Evolutionary conservation across 1,140 invertebrate genomes (phyloP).

Genomic region (Bathynomus jamesi): DNA sequence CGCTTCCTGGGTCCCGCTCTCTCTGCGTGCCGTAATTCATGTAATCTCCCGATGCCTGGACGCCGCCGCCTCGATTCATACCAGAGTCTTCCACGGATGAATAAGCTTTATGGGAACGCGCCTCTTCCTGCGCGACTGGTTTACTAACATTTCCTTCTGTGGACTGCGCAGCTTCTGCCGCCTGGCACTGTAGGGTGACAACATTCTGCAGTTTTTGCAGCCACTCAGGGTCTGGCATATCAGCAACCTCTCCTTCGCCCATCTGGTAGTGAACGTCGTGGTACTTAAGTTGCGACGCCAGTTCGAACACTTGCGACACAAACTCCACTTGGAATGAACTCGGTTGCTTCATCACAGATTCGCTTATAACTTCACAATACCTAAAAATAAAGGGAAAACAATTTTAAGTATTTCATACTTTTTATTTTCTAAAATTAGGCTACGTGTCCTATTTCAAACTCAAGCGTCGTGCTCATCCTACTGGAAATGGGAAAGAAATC

Average conservation of each 20-base stretch:
- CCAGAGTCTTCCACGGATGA: neutral
- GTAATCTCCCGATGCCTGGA: too few species aligned
- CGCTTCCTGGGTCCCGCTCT: too few species aligned
- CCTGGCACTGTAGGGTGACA: neutral
- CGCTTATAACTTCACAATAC: slow-evolving; percentile 23
- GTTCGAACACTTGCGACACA: slow-evolving; percentile 54
- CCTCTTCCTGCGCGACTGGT: too few species aligned
- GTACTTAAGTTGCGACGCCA: slow-evolving; percentile 67
- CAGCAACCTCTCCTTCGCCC: slow-evolving; percentile 40
- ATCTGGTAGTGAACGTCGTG: slow-evolving; percentile 60
- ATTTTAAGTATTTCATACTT: too few species aligned
- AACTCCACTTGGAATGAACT: slow-evolving; percentile 41
- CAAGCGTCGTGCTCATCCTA: too few species aligned
- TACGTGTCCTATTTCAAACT: too few species aligned
- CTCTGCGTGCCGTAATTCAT: too few species aligned
- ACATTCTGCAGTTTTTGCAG: slow-evolving; percentile 41
- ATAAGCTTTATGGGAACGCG: too few species aligned
- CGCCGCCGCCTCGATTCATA: too few species aligned
- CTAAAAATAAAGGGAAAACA: slow-evolving; percentile 6
- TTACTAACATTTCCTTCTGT: neutral
- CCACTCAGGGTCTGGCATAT: slow-evolving; percentile 47
- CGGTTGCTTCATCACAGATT: slow-evolving; percentile 7
- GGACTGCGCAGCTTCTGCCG: neutral
- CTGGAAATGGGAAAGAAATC: too few species aligned
- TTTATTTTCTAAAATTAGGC: too few species aligned